Conservation (phyloP, 1,140 invertebrate species). For the Helicorthomorpha holstii region DNA sequence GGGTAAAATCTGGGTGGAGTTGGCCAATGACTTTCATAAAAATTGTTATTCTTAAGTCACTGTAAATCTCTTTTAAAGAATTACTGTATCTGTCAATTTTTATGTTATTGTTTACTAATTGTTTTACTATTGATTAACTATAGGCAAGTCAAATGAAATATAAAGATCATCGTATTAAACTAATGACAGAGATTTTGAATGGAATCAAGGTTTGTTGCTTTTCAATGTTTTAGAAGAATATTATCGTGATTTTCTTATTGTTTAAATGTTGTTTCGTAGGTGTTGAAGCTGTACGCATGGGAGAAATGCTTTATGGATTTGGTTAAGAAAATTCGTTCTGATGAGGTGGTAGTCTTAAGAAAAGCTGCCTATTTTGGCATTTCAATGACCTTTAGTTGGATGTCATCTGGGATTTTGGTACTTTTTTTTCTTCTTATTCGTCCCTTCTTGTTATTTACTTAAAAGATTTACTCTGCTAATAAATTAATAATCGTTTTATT, state of each 20-base stretch:
- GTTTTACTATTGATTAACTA: neutral
- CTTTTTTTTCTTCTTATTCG: neutral
- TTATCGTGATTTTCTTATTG: conserved; percentile 1
- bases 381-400: neutral
- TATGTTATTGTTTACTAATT: neutral
- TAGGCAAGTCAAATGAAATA: conserved; percentile 16
- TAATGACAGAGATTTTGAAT: conserved; percentile 27
- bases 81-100: neutral
- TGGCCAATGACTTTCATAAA: too few relatives aligned
- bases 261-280: conserved; percentile 23
- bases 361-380: conserved; percentile 73
- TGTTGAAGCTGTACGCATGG: conserved; percentile 78
- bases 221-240: neutral
- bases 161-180: conserved; percentile 28
- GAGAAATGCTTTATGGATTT: conserved; percentile 74
- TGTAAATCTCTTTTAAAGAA: too few relatives aligned
- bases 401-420: neutral
- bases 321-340: conserved; percentile 60
- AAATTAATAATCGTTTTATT: neutral
- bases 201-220: conserved; percentile 26
- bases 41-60: too few relatives aligned
- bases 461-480: neutral
- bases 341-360: conserved; percentile 67
- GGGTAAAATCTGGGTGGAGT: too few relatives aligned
- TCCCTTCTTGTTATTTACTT: neutral